Conservation (phyloP, 2,888 invertebrate species). For the Carabus problematicus region DNA sequence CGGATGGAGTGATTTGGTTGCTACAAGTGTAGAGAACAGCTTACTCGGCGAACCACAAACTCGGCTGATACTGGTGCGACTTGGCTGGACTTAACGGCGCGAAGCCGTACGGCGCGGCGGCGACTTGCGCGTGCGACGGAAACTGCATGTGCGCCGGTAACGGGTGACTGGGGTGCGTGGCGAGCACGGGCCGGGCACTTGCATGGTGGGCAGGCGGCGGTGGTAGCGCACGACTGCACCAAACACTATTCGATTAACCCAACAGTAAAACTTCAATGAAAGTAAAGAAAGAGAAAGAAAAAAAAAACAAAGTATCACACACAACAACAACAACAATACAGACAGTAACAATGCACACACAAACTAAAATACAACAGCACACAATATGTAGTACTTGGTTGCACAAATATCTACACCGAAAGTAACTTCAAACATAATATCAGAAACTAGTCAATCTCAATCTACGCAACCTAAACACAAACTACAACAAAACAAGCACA, state of each 20-base stretch:
- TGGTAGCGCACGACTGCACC: constrained; percentile 65
- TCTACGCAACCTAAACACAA: too few relatives aligned
- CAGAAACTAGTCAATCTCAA: too few relatives aligned
- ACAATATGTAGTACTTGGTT: too few relatives aligned
- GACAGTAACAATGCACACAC: too few relatives aligned
- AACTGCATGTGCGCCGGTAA: constrained; percentile 84
- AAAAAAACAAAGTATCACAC: constrained; percentile 11
- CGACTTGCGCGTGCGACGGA: constrained; percentile 69
- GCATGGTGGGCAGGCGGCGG: constrained; percentile 88
- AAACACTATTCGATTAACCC: constrained; percentile 42
- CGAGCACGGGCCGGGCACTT: constrained; percentile 71
- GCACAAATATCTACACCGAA: too few relatives aligned
- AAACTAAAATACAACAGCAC: too few relatives aligned
- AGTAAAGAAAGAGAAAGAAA: constrained; percentile 20
- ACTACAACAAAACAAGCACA: too few relatives aligned
- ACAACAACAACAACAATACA: constrained; percentile 6
- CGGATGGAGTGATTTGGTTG: background rate
- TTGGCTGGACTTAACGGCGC: constrained; percentile 76
- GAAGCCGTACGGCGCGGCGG: constrained; percentile 65
- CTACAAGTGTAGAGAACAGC: constrained; percentile 13
- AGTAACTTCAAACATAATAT: too few relatives aligned
- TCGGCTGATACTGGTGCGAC: constrained; percentile 71
- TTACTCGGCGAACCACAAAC: constrained; percentile 81
- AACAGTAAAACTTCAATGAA: constrained; percentile 30
- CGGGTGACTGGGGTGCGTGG: constrained; percentile 75